Evolutionary conservation across 2,797 vertebrate species (phyloP).

Genomic region (Poeciliopsis turneri): DNA sequence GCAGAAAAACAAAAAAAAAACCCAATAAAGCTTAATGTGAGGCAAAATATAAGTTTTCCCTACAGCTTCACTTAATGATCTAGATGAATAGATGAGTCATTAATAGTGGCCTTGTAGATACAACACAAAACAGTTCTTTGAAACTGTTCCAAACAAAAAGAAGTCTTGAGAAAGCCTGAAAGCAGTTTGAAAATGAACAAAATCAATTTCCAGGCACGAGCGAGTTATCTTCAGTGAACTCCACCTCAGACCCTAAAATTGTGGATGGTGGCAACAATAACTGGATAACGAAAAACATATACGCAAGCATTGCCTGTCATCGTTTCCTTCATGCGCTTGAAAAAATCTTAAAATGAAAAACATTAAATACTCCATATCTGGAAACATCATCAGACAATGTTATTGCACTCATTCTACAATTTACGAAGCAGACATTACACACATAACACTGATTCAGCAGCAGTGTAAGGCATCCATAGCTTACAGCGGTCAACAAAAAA

Average conservation of each 20-base stretch:
- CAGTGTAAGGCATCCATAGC: conserved; percentile 62
- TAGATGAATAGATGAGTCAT: conserved; percentile 17
- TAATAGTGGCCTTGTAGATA: conserved; percentile 26
- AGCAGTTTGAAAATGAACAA: conserved; percentile 36
- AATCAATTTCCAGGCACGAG: conserved; percentile 52
- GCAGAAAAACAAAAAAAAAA: background rate
- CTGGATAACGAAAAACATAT: conserved; percentile 28
- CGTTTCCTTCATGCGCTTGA: conserved; percentile 18
- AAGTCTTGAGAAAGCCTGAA: background rate
- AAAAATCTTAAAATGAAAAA: conserved; percentile 23
- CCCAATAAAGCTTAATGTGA: conserved; percentile 20
- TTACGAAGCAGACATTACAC: conserved; percentile 59
- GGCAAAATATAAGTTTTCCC: background rate
- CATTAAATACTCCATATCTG: conserved; percentile 42
- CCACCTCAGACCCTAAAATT: conserved; percentile 36
- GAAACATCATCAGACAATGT: conserved; percentile 37
- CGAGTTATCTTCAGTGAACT: conserved; percentile 18
- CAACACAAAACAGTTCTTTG: conserved; percentile 37
- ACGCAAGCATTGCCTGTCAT: conserved; percentile 3
- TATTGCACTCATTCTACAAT: conserved; percentile 57
- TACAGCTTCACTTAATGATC: conserved; percentile 5
- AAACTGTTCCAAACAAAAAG: conserved; percentile 25
- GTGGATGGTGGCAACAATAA: conserved; percentile 60
- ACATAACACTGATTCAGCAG: conserved; percentile 72
- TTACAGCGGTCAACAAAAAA: conserved; percentile 34